phyloP scores from a whole-genome alignment of 2,888 invertebrate genomes.

The Linnaemya tessellans region DNA sequence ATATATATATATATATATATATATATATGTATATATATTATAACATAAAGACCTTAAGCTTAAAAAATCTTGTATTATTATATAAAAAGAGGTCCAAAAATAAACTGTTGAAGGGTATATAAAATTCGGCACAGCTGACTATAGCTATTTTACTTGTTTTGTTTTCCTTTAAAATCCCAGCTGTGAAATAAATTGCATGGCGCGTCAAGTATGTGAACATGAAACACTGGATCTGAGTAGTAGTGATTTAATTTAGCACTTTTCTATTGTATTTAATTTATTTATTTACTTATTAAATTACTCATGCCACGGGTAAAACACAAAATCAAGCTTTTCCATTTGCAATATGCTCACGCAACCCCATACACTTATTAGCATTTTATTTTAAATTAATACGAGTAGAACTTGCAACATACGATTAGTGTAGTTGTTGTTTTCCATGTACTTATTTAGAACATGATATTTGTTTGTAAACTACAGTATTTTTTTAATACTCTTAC shows the following conservation, averaged over 20 bases:
- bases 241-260: not conserved
- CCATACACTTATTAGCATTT: not conserved
- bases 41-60: too few species aligned
- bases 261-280: not conserved
- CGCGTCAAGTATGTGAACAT: not conserved
- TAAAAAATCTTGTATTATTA: too few species aligned
- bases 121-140: too few species aligned
- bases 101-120: too few species aligned
- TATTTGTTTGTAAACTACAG: constrained; percentile 27
- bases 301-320: not conserved
- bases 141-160: too few species aligned
- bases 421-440: not conserved
- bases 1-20: too few species aligned
- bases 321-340: not conserved
- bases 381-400: constrained; percentile 7
- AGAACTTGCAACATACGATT: constrained; percentile 4
- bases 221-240: not conserved
- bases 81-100: too few species aligned
- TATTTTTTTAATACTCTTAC: constrained; percentile 4
- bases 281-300: constrained; percentile 1
- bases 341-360: not conserved
- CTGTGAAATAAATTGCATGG: not conserved
- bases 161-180: not conserved
- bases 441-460: constrained; percentile 23
- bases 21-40: too few species aligned